Evolutionary conservation across 2,797 vertebrate genomes (phyloP).

Genomic region (Channallabes apus): DNA sequence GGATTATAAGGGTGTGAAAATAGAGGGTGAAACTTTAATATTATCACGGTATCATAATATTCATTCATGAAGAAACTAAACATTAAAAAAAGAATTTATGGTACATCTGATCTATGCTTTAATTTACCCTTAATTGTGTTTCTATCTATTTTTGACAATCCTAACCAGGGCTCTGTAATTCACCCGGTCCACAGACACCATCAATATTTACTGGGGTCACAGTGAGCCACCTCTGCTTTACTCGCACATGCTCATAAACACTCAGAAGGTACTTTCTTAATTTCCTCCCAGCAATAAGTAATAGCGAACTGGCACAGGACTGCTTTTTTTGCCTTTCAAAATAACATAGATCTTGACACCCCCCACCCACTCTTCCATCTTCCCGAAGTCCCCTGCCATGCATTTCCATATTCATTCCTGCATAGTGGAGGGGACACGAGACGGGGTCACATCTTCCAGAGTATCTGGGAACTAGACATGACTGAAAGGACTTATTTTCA

Average conservation of each 20-base stretch:
- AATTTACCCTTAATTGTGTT: neutral
- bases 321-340: slow-evolving; percentile 23
- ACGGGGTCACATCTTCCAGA: neutral
- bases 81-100: neutral
- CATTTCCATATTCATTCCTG: slow-evolving; percentile 57
- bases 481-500: slow-evolving; percentile 44
- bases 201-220: slow-evolving; percentile 49
- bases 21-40: neutral
- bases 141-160: neutral
- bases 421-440: slow-evolving; percentile 39
- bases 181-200: slow-evolving; percentile 26
- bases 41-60: neutral
- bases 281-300: slow-evolving; percentile 61
- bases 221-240: slow-evolving; percentile 16
- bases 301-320: slow-evolving; percentile 57
- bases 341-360: slow-evolving; percentile 24
- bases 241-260: slow-evolving; percentile 19
- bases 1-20: neutral
- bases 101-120: neutral
- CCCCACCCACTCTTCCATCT: slow-evolving; percentile 34
- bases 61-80: neutral
- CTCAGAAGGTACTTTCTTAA: slow-evolving; percentile 52
- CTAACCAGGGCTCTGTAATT: neutral
- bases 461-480: slow-evolving; percentile 8
- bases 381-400: slow-evolving; percentile 48